These are phyloP conservation scores for Agrochola macilenta DNA, from an alignment of 2,888 invertebrate genomes.

Conservation along the genomic window DNA sequence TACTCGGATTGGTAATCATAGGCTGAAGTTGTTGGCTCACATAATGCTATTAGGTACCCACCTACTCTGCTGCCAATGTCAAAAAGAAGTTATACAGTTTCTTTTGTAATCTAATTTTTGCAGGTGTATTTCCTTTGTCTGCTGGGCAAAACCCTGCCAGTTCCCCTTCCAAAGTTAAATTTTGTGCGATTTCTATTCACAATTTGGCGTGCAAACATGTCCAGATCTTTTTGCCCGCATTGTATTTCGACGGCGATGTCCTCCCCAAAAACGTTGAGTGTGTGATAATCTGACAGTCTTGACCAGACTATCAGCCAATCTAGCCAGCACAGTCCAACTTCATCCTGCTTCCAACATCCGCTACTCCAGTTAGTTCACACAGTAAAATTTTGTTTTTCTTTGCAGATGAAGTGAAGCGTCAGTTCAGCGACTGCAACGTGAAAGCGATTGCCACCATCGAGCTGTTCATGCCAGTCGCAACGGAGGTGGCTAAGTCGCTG, in stretches of 20 bases:
- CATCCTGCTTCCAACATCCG: background rate
- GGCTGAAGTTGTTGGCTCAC: background rate
- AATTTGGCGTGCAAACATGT: background rate
- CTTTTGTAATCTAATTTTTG: background rate
- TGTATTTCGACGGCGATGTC: background rate
- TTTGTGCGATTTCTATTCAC: background rate
- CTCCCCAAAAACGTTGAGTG: background rate
- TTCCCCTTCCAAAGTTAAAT: background rate
- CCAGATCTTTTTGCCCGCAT: background rate
- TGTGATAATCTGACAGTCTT: background rate
- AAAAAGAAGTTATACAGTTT: background rate
- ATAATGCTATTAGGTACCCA: background rate
- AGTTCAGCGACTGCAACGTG: constrained; percentile 91
- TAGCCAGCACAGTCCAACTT: no score
- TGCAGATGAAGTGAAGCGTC: constrained; percentile 91
- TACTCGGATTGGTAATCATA: constrained; percentile 13
- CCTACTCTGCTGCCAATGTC: background rate
- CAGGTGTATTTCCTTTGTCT: background rate
- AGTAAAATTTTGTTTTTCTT: constrained; percentile 46
- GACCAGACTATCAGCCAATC: background rate
- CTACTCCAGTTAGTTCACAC: background rate
- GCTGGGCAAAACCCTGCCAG: background rate
- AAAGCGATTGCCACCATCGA: constrained; percentile 92
- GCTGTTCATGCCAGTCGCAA: constrained; percentile 91
- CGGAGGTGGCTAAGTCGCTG: constrained; percentile 89